A percentile compares a stretch with the other conserved stretches of the same genome.
phyloP scores from a whole-genome alignment of 2,797 vertebrate genomes.

The Macropus fuliginosus region DNA sequence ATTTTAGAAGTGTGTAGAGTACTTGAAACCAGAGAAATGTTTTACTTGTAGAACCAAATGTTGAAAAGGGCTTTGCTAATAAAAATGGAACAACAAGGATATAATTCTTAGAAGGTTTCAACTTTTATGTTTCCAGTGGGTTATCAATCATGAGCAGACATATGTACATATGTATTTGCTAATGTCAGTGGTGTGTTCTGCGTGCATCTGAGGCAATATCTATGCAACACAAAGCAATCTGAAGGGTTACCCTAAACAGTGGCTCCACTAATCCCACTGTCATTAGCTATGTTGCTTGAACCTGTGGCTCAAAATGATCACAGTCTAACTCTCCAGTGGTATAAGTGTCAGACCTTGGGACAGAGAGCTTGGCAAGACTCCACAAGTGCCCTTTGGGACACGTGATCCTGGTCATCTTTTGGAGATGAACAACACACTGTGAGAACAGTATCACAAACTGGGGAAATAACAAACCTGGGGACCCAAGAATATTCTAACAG shows the following conservation, averaged over 20 bases:
- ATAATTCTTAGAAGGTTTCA: conserved; percentile 59
- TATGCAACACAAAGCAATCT: background rate
- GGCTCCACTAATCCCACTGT: background rate
- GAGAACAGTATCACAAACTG: background rate
- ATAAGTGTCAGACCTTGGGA: background rate
- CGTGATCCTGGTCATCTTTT: background rate
- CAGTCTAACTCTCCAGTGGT: background rate
- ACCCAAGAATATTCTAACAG: background rate
- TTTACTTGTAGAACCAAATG: conserved; percentile 68
- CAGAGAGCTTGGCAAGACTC: background rate
- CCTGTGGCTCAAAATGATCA: background rate
- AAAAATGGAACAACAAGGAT: background rate
- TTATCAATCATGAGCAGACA: conserved; percentile 34
- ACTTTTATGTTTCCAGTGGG: conserved; percentile 45
- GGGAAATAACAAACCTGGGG: background rate
- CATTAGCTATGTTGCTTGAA: background rate
- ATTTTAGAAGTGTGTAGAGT: conserved; percentile 65
- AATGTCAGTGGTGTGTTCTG: background rate
- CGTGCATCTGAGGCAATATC: background rate
- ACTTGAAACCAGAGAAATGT: conserved; percentile 74
- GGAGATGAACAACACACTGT: background rate
- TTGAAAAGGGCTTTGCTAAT: conserved; percentile 60
- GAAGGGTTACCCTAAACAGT: background rate
- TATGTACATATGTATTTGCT: background rate
- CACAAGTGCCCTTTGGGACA: background rate